A percentile compares a stretch with the other conserved stretches of the same genome.
Conservation (phyloP, 2,113 vertebrate genomes). For the Pangasianodon gigas region DNA sequence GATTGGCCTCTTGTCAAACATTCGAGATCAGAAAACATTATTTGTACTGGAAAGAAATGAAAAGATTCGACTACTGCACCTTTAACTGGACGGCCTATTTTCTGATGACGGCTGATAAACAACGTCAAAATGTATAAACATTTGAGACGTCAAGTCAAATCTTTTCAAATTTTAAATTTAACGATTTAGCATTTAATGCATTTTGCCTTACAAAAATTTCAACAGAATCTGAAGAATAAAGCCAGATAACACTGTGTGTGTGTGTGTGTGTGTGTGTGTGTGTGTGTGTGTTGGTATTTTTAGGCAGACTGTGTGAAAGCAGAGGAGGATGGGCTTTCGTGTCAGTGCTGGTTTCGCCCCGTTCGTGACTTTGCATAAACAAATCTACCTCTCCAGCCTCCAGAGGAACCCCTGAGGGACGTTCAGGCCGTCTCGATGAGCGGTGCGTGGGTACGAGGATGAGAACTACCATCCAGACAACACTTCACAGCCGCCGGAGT, state of each 20-base stretch:
- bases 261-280: not conserved
- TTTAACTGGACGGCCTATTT: not conserved
- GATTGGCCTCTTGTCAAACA: too few species aligned
- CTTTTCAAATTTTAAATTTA: not conserved
- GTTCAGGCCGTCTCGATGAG: not conserved
- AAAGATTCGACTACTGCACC: not conserved
- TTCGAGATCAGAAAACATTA: not conserved
- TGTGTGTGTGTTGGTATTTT: not conserved
- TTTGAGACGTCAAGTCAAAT: not conserved
- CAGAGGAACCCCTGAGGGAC: constrained; percentile 7
- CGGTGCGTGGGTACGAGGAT: not conserved
- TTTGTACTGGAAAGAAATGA: not conserved
- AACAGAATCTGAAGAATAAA: not conserved
- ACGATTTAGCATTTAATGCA: not conserved
- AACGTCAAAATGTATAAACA: not conserved
- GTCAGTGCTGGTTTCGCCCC: constrained; percentile 8
- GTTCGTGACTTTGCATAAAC: constrained; percentile 40
- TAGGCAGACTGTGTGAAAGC: constrained; percentile 25
- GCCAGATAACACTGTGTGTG: not conserved
- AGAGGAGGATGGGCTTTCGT: constrained; percentile 35
- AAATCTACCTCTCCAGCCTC: constrained; percentile 34
- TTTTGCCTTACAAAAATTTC: not conserved
- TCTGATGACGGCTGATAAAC: not conserved
- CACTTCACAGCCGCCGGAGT: not conserved
- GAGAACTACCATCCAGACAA: not conserved